Conservation (phyloP, 1,140 invertebrate species). For the Zaprionus nigranus region DNA sequence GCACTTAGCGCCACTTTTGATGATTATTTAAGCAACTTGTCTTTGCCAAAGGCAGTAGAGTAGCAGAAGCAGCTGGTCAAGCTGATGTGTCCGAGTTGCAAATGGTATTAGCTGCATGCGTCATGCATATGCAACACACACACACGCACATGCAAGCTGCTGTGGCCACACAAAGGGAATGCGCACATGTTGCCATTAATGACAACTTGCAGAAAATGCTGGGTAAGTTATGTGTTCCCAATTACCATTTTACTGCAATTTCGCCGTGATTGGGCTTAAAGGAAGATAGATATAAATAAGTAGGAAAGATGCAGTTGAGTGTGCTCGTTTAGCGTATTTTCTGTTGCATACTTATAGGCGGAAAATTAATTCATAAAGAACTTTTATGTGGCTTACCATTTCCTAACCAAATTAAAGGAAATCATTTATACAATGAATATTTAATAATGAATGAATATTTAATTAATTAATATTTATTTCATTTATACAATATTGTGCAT, state of each 20-base stretch:
- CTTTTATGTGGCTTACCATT: no score
- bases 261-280: background rate
- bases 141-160: background rate
- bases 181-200: constrained; percentile 6
- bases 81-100: constrained; percentile 56
- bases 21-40: constrained; percentile 70
- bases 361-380: no score
- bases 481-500: no score
- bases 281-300: no score
- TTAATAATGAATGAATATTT: no score
- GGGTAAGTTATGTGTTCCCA: background rate
- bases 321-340: no score
- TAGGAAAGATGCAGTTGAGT: no score
- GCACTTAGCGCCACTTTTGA: constrained; percentile 66
- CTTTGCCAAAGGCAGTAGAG: constrained; percentile 22
- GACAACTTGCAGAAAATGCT: constrained; percentile 2
- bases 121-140: constrained; percentile 66
- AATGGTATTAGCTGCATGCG: constrained; percentile 73
- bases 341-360: no score
- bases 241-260: background rate
- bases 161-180: constrained; percentile 8
- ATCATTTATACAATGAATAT: no score
- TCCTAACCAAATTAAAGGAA: no score
- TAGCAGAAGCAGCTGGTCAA: background rate
- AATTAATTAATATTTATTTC: no score